These are phyloP conservation scores for Orthosia incerta DNA, from an alignment of 2,888 invertebrate genomes.

Conservation along the genomic window DNA sequence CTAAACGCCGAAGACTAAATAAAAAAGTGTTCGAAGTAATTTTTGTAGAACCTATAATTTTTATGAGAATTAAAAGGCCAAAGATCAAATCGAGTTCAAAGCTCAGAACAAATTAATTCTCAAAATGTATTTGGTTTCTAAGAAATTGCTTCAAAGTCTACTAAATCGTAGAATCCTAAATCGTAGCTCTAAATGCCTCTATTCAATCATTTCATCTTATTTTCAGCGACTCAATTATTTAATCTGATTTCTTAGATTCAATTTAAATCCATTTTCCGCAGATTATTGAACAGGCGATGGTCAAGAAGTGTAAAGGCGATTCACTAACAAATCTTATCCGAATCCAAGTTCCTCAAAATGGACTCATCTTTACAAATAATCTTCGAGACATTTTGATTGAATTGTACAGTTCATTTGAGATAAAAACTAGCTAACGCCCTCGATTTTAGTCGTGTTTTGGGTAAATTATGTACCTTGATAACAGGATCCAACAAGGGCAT, in stretches of 20 bases:
- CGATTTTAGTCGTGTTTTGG: neutral
- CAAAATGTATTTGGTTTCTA: slow-evolving; percentile 3
- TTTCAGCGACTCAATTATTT: slow-evolving; percentile 32
- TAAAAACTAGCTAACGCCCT: neutral
- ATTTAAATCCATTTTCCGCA: slow-evolving; percentile 32
- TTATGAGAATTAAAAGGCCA: neutral
- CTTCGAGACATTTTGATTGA: slow-evolving; percentile 36
- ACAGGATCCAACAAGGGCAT: no score
- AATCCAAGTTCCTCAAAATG: slow-evolving; percentile 13
- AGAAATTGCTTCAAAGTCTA: slow-evolving; percentile 19
- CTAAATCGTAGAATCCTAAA: no score
- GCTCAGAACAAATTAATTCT: neutral
- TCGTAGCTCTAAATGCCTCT: neutral
- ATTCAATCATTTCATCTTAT: slow-evolving; percentile 25
- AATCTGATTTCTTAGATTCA: slow-evolving; percentile 29
- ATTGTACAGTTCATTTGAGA: slow-evolving; percentile 4
- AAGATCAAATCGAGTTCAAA: neutral
- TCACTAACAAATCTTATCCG: slow-evolving; percentile 5
- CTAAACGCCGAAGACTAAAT: no score
- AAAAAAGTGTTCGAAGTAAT: no score
- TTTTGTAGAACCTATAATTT: no score
- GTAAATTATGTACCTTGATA: neutral
- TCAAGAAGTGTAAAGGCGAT: slow-evolving; percentile 24
- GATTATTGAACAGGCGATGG: slow-evolving; percentile 2
- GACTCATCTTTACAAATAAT: slow-evolving; percentile 27